Base-by-base conservation (phyloP, 2,888 invertebrate species). In the Pilophorus perplexus region DNA sequence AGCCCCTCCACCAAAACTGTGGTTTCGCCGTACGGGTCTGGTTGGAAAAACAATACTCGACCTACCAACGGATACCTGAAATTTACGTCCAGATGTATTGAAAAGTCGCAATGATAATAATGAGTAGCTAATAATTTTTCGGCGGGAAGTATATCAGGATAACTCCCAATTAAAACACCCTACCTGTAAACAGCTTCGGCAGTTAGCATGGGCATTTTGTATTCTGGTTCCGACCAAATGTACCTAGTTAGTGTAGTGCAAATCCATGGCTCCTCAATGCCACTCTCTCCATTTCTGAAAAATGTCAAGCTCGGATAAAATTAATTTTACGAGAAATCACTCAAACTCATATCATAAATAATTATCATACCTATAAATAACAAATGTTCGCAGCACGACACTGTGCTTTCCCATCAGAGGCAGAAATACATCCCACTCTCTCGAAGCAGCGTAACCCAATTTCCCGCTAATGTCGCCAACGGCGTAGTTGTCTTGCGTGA, bases 381-480 rank as follows among this genome's bases (percentile, higher is more conserved):
- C 87, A 48, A 96, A 75, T 5, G 91, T 86, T 68, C 95, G 80
- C 69, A 93, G 93, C 50, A 88, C 79, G 57, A 95, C 83, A 72
- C 92, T 93, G 73, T 87, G 77, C 0, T 79, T 77, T 0, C 95
- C 95, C 73, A 87, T 87, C 23, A 96, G 79, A 0, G 94, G 93
- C 52, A 96, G 80, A 78, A 86, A 93, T 2, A 85, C 82, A 75
- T 96, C 96, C 86, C 89, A 89, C 12, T 90, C 80, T 77, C 89
- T 89, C 62, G 86, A 84, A 50, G 88, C 87, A 37, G 82, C 77
- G 1, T 86, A 87, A 71, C 88, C 85, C 70, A 88, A 83, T 78
- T 95, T 95, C 18, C 93, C 93, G 62, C 90, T 87, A 10, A 96
- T 78, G 75, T 95, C 94, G 0, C 96, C 96, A 2, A 93, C 80